Percentiles rank a stretch among this genome's conserved stretches.
phyloP scores from a whole-genome alignment of 2,888 invertebrate genomes.

The Patella ulyssiponensis region DNA sequence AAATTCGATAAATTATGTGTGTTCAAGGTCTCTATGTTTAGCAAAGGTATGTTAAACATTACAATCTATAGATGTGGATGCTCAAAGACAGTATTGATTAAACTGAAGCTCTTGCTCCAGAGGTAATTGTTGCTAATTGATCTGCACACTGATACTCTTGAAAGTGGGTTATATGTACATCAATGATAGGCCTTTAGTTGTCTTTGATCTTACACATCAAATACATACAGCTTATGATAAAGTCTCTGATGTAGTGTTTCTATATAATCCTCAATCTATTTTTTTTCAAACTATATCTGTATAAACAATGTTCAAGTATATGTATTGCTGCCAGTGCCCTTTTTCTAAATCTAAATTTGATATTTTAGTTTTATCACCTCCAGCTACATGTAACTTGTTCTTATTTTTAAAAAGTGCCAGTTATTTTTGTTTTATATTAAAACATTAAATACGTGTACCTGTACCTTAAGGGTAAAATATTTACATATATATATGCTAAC shows the following conservation, averaged over 20 bases:
- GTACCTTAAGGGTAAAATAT: too few species aligned
- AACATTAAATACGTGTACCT: too few species aligned
- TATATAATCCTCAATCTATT: too few species aligned
- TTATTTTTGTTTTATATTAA: too few species aligned
- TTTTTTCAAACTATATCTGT: too few species aligned
- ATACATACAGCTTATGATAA: neutral
- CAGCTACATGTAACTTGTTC: too few species aligned
- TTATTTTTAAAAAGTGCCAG: too few species aligned
- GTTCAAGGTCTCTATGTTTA: neutral
- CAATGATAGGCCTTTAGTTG: neutral
- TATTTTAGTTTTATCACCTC: too few species aligned
- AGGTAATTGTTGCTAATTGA: slow-evolving; percentile 11
- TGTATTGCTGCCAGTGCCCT: too few species aligned
- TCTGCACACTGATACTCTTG: neutral
- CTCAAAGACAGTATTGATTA: slow-evolving; percentile 6
- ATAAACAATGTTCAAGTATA: too few species aligned
- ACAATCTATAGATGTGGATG: neutral
- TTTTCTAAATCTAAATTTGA: too few species aligned
- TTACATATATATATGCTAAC: too few species aligned
- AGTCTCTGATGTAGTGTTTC: neutral
- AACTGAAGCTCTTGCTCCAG: neutral
- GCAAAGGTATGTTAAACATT: slow-evolving; percentile 5
- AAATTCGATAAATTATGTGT: slow-evolving; percentile 2
- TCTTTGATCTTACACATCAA: neutral
- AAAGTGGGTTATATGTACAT: neutral